Evolutionary conservation across 2,113 vertebrate species (phyloP).

Genomic region (Ranitomeya imitator): DNA sequence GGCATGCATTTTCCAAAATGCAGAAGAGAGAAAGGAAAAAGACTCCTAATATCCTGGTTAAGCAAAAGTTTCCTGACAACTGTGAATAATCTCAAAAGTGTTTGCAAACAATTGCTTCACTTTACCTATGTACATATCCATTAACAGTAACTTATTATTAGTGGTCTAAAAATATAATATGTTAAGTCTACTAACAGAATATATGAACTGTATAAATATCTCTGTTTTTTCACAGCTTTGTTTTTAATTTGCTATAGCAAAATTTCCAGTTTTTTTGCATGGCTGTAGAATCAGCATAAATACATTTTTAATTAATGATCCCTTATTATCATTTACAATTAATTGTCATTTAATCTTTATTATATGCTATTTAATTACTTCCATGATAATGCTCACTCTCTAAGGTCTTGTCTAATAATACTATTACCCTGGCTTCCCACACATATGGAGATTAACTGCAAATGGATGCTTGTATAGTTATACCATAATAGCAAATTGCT

Average conservation of each 20-base stretch:
- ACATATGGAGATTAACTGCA: conserved; percentile 45
- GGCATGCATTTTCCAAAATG: no score
- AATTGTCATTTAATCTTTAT: conserved; percentile 49
- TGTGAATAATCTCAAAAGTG: no score
- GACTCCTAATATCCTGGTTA: no score
- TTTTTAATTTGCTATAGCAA: neutral
- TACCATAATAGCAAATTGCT: conserved; percentile 28
- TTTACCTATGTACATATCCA: neutral
- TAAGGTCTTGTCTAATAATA: conserved; percentile 47
- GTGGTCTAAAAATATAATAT: neutral
- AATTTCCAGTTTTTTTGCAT: conserved; percentile 17
- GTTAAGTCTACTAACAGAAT: neutral
- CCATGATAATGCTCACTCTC: conserved; percentile 43
- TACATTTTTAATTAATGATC: conserved; percentile 43
- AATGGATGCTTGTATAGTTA: conserved; percentile 34
- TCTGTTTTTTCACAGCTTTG: neutral
- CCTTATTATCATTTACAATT: conserved; percentile 42
- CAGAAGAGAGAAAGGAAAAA: no score
- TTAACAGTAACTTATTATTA: neutral
- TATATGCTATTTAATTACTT: conserved; percentile 45
- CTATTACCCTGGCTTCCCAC: conserved; percentile 40
- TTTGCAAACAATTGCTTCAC: no score
- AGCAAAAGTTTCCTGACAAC: no score
- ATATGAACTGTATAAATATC: neutral
- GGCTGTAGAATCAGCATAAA: conserved; percentile 18